Evolutionary conservation across 2,113 vertebrate genomes (phyloP).

Genomic region (Neolamprologus fasciatus): DNA sequence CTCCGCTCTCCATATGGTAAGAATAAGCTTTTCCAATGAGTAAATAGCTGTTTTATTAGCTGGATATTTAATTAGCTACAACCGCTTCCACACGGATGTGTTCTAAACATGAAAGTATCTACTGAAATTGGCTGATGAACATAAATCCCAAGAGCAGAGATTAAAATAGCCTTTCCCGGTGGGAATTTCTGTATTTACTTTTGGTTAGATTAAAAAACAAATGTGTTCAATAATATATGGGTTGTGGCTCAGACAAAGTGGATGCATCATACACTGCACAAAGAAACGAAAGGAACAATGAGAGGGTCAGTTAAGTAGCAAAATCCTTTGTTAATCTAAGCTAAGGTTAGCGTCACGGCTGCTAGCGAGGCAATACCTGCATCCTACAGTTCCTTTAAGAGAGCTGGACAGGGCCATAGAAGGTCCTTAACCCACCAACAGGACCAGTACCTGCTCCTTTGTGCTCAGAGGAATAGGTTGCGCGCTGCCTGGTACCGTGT

Average conservation of each 20-base stretch:
- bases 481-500: not conserved
- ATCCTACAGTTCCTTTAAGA: not conserved
- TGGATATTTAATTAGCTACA: not conserved
- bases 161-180: not conserved
- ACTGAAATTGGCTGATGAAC: not conserved
- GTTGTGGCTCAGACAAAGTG: not conserved
- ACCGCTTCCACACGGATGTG: rapidly evolving
- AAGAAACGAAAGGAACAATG: not conserved
- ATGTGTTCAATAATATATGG: not conserved
- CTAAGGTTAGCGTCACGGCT: not conserved
- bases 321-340: not conserved
- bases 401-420: not conserved
- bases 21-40: not conserved
- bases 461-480: not conserved
- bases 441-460: not conserved
- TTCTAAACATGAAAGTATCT: not conserved
- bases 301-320: not conserved
- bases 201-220: not conserved
- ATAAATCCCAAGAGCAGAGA: not conserved
- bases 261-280: not conserved
- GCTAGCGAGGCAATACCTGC: not conserved
- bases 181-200: not conserved
- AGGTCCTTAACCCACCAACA: not conserved
- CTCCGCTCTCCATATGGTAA: not conserved
- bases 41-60: not conserved